A percentile compares a stretch with the other conserved stretches of the same genome.
These are phyloP conservation scores for Alces alces DNA, from an alignment of 2,113 vertebrate species.

Conservation along the genomic window DNA sequence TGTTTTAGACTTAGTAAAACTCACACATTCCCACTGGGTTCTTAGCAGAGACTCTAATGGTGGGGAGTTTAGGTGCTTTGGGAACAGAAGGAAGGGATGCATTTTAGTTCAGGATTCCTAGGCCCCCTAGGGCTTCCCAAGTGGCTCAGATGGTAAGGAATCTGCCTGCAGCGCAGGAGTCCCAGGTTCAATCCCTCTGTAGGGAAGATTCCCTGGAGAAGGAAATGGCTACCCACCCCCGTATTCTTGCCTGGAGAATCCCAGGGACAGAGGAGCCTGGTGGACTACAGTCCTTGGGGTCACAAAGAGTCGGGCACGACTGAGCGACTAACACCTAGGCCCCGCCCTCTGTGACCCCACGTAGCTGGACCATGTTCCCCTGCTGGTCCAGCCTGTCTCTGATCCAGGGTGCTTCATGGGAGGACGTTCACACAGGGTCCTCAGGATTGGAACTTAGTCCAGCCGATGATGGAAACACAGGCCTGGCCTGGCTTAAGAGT, in stretches of 20 bases:
- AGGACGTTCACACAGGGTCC: not conserved
- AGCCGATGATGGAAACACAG: not conserved
- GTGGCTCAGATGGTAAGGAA: not conserved
- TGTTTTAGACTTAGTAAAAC: not conserved
- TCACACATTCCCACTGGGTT: not conserved
- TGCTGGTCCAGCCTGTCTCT: not conserved
- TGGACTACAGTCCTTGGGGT: not conserved
- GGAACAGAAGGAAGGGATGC: too few species aligned
- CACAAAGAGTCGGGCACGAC: not conserved
- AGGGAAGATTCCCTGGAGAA: not conserved
- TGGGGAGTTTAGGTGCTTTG: not conserved
- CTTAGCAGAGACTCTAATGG: not conserved
- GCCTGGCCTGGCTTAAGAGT: not conserved
- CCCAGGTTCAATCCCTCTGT: not conserved
- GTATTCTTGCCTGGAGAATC: not conserved
- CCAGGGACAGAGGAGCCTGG: not conserved
- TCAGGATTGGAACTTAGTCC: not conserved
- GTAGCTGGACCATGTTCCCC: not conserved
- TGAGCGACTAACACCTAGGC: not conserved
- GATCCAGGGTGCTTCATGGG: not conserved
- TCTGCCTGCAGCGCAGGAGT: not conserved
- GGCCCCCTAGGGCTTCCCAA: not conserved
- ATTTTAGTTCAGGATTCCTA: not conserved
- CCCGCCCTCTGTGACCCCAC: rapidly evolving
- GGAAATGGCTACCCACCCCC: not conserved